Evolutionary conservation across 2,888 invertebrate species (phyloP).

Genomic region (Rhagium mordax): DNA sequence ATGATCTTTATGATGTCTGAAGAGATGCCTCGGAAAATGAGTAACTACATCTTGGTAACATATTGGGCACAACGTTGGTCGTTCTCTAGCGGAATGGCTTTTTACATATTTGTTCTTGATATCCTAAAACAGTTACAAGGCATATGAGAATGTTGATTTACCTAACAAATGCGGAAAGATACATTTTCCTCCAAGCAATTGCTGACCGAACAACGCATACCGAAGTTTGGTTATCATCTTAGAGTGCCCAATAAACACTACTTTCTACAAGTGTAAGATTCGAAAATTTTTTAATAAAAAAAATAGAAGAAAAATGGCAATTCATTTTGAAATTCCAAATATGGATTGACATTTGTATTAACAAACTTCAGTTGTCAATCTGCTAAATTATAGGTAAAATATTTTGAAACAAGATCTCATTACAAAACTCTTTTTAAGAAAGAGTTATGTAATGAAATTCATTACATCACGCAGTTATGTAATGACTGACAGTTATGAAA

Average conservation of each 20-base stretch:
- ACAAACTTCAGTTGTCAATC: too few species aligned
- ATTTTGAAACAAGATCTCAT: too few species aligned
- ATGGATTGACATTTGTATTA: too few species aligned
- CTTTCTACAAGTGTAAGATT: neutral
- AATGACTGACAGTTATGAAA: too few species aligned
- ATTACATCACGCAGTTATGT: too few species aligned
- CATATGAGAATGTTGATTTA: neutral
- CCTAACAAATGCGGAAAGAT: neutral
- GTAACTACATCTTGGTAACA: neutral
- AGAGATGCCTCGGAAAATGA: slow-evolving; percentile 1
- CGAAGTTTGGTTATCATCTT: neutral
- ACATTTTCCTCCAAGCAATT: neutral
- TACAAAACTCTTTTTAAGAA: too few species aligned
- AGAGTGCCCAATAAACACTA: neutral
- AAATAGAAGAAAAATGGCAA: too few species aligned
- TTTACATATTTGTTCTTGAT: neutral
- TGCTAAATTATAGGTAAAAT: too few species aligned
- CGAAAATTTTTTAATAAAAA: neutral
- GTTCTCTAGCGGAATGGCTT: neutral
- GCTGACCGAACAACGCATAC: neutral
- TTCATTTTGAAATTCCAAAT: too few species aligned
- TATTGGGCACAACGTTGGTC: neutral
- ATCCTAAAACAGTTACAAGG: neutral
- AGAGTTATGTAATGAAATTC: too few species aligned
- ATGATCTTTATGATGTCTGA: neutral